Evolutionary conservation across 2,888 invertebrate species (phyloP).

Genomic region (Ophioninae sp.): DNA sequence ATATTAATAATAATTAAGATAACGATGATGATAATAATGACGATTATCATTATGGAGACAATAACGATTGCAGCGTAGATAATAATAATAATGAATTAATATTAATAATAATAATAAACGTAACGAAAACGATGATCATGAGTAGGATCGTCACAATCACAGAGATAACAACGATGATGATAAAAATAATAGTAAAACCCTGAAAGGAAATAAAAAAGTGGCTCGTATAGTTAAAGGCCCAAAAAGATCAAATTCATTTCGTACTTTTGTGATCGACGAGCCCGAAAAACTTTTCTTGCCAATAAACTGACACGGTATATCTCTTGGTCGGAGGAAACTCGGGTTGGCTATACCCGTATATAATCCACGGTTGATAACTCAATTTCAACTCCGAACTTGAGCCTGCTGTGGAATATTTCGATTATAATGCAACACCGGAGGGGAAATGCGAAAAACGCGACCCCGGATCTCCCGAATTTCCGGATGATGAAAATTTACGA

Average conservation of each 20-base stretch:
- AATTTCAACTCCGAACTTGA: slow-evolving; percentile 55
- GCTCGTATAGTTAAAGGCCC: neutral
- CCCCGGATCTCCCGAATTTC: slow-evolving; percentile 9
- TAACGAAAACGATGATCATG: too few species aligned
- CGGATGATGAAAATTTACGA: slow-evolving; percentile 20
- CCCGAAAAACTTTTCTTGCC: slow-evolving; percentile 51
- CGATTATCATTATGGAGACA: too few species aligned
- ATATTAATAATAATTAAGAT: too few species aligned
- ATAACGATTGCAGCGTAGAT: too few species aligned
- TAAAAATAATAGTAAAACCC: neutral
- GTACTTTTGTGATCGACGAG: slow-evolving; percentile 66
- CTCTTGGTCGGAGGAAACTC: slow-evolving; percentile 12
- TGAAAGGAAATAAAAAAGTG: neutral
- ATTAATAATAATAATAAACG: too few species aligned
- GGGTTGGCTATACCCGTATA: neutral
- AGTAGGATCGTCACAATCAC: neutral
- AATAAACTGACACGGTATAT: slow-evolving; percentile 37
- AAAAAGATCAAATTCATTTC: slow-evolving; percentile 67
- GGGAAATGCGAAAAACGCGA: slow-evolving; percentile 28
- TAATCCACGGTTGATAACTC: slow-evolving; percentile 47
- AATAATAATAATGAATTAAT: too few species aligned
- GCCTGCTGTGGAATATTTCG: slow-evolving; percentile 41
- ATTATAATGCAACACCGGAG: slow-evolving; percentile 24
- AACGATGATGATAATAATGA: too few species aligned
- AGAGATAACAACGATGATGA: neutral